A percentile compares a stretch with the other conserved stretches of the same genome.
Evolutionary conservation across 2,797 vertebrate species (phyloP).

Genomic region (Lacerta agilis): DNA sequence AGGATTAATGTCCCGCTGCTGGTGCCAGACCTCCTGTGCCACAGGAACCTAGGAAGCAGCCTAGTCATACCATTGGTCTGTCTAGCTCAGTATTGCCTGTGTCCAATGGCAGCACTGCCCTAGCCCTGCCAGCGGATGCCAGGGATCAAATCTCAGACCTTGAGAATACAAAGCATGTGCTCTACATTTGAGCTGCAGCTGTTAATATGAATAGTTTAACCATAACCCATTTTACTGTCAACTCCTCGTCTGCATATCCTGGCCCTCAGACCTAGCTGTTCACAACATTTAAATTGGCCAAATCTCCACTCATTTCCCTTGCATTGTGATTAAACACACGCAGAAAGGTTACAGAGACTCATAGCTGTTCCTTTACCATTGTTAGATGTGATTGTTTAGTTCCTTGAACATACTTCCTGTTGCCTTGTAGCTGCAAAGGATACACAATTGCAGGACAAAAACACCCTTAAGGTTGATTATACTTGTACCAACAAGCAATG

Average conservation of each 20-base stretch:
- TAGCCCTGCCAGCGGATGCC: not conserved
- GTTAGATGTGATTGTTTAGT: not conserved
- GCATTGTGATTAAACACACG: not conserved
- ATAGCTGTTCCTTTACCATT: constrained; percentile 1
- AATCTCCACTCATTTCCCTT: not conserved
- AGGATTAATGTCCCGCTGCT: not conserved
- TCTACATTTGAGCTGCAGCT: not conserved
- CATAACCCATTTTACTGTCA: not conserved
- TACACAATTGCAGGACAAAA: not conserved
- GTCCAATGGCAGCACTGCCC: not conserved
- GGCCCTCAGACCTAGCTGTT: not conserved
- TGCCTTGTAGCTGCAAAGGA: not conserved
- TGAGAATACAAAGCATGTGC: not conserved
- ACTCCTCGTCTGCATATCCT: not conserved
- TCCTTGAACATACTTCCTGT: constrained; percentile 5
- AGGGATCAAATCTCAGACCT: too few relatives aligned
- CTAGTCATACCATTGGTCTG: not conserved
- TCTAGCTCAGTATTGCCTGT: not conserved
- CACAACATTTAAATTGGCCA: not conserved
- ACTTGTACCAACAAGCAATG: not conserved
- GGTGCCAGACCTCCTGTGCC: not conserved
- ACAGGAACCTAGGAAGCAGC: not conserved
- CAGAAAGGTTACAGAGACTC: not conserved
- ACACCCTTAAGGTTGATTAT: not conserved
- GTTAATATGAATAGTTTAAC: not conserved